phyloP scores from a whole-genome alignment of 1,140 invertebrate genomes.

The Armadillidium nasatum region DNA sequence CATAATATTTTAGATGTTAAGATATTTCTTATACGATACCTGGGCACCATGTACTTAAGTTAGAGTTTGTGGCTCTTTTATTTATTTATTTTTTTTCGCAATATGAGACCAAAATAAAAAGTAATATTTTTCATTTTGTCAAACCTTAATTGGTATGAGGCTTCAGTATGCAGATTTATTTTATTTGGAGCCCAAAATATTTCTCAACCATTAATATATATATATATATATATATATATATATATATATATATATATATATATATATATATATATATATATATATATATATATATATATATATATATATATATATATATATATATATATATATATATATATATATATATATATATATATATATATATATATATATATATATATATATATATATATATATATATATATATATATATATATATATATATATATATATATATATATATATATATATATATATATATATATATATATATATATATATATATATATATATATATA shows the following conservation, averaged over 20 bases:
- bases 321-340: background rate
- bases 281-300: background rate
- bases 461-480: background rate
- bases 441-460: background rate
- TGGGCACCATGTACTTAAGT: too few relatives aligned
- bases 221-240: background rate
- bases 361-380: background rate
- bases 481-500: background rate
- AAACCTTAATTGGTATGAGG: too few relatives aligned
- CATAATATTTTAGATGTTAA: too few relatives aligned
- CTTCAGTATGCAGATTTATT: too few relatives aligned
- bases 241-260: constrained; percentile 7
- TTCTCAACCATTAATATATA: too few relatives aligned
- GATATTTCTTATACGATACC: too few relatives aligned
- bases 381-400: background rate
- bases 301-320: background rate
- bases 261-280: background rate
- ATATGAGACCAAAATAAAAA: too few relatives aligned
- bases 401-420: background rate
- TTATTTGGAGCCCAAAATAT: too few relatives aligned
- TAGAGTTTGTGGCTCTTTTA: too few relatives aligned
- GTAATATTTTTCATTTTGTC: too few relatives aligned
- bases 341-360: background rate
- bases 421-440: background rate
- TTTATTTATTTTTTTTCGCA: too few relatives aligned